Conservation (phyloP, 2,888 invertebrate species). For the Phyto melanocephala region DNA sequence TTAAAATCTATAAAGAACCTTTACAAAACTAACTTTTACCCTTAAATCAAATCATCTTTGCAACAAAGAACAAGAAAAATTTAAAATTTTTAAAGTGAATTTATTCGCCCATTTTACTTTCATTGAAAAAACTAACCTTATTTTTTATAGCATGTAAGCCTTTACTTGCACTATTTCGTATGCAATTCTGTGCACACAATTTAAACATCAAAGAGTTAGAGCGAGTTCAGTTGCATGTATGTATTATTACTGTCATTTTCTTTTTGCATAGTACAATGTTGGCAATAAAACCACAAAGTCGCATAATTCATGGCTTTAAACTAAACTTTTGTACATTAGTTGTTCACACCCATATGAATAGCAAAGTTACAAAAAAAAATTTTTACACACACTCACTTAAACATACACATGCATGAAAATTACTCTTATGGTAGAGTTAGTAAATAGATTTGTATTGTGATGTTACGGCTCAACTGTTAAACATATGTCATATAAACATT, state of each 20-base stretch:
- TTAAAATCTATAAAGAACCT: no score
- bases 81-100: not conserved
- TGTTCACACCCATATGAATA: conserved; percentile 58
- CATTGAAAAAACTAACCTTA: conserved; percentile 22
- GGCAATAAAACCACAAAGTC: conserved; percentile 65
- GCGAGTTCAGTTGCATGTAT: conserved; percentile 28
- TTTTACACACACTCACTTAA: not conserved
- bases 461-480: no score
- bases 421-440: no score
- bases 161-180: not conserved
- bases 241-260: conserved; percentile 37
- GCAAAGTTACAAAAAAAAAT: conserved; percentile 9
- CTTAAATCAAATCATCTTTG: no score
- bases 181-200: not conserved
- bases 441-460: no score
- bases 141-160: conserved; percentile 6
- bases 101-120: conserved; percentile 17
- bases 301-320: conserved; percentile 63
- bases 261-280: not conserved
- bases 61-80: not conserved
- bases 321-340: conserved; percentile 58
- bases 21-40: no score
- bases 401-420: conserved; percentile 15
- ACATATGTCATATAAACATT: no score
- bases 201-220: conserved; percentile 45